These are phyloP conservation scores for Talpa occidentalis DNA, from an alignment of 2,113 vertebrate species.

Conservation along the genomic window DNA sequence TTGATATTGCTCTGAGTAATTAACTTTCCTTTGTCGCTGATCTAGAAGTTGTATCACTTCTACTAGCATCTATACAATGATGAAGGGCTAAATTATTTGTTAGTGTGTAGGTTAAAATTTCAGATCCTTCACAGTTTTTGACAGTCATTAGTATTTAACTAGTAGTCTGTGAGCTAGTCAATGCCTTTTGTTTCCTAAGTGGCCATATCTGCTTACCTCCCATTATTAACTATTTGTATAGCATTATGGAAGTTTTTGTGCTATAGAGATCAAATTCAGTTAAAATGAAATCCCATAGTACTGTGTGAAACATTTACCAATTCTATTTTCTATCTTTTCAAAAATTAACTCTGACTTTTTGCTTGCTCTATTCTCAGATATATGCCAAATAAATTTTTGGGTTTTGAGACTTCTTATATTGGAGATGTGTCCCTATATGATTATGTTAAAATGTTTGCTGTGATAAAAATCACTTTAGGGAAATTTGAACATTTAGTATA, in stretches of 20 bases:
- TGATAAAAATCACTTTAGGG: not conserved
- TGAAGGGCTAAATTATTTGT: not conserved
- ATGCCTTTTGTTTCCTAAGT: not conserved
- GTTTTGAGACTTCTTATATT: not conserved
- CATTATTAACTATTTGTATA: not conserved
- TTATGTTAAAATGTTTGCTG: not conserved
- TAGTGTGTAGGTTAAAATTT: not conserved
- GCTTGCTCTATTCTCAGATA: not conserved
- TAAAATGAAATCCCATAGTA: not conserved
- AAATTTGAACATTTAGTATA: not conserved
- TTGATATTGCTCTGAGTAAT: not conserved
- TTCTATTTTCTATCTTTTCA: slow-evolving; percentile 1
- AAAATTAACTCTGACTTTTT: not conserved
- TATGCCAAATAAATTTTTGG: not conserved
- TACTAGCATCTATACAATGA: not conserved
- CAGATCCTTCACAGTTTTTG: not conserved
- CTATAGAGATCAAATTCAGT: not conserved
- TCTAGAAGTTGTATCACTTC: not conserved
- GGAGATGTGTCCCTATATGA: not conserved
- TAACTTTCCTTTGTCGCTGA: not conserved
- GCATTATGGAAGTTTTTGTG: not conserved
- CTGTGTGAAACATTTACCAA: not conserved
- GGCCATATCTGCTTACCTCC: not conserved
- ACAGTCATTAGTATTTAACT: not conserved
- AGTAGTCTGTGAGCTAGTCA: not conserved